Conservation (phyloP, 2,888 invertebrate species). For the Drosophila kanekoi region DNA sequence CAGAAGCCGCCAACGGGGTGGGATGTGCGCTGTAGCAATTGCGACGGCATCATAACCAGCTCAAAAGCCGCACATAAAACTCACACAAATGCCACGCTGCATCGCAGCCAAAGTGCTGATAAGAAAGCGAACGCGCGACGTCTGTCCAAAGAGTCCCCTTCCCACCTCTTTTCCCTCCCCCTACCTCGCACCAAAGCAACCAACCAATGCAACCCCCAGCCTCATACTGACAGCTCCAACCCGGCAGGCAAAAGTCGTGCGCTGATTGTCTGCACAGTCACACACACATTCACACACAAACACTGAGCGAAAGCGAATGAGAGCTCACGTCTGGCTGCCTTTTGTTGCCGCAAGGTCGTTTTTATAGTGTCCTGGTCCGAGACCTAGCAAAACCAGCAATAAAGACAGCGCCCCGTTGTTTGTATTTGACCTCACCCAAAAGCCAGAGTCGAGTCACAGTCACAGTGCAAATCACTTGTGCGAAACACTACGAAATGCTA, state of each 20-base stretch:
- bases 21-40: constrained; percentile 45
- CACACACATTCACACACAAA: constrained; percentile 16
- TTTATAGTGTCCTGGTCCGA: constrained; percentile 69
- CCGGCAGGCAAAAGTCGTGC: constrained; percentile 68
- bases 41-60: constrained; percentile 75
- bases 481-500: constrained; percentile 78
- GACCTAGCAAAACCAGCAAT: constrained; percentile 40
- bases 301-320: constrained; percentile 24
- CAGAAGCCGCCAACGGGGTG: constrained; percentile 2
- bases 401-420: constrained; percentile 58
- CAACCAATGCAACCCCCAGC: constrained; percentile 11
- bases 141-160: constrained; percentile 52
- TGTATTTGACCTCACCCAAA: constrained; percentile 68
- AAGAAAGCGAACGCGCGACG: constrained; percentile 62
- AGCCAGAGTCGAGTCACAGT: constrained; percentile 37
- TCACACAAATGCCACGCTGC: constrained; percentile 79
- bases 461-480: constrained; percentile 71
- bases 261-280: constrained; percentile 52
- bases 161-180: neutral
- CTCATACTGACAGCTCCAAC: constrained; percentile 32
- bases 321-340: constrained; percentile 63
- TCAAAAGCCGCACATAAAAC: constrained; percentile 77
- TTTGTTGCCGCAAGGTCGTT: constrained; percentile 80
- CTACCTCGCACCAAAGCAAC: neutral
- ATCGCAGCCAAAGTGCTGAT: constrained; percentile 74